phyloP scores from a whole-genome alignment of 2,888 invertebrate species.

The Drosophila antonietae region DNA sequence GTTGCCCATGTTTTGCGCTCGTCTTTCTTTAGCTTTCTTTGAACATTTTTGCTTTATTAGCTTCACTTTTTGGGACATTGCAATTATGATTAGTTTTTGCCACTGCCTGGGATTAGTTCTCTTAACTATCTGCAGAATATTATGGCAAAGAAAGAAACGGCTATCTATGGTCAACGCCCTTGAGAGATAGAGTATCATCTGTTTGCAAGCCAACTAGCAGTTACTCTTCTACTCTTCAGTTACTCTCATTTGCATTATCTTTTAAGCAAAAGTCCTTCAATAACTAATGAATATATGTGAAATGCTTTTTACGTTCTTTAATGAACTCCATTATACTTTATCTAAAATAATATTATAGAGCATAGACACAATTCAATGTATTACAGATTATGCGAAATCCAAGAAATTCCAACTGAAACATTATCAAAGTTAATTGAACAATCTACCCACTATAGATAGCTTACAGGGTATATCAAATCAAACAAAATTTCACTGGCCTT shows the following conservation, averaged over 20 bases:
- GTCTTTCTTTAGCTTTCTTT: constrained; percentile 69
- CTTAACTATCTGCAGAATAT: background rate
- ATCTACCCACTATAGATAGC: too few species aligned
- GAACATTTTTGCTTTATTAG: constrained; percentile 65
- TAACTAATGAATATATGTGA: background rate
- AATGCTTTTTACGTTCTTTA: too few species aligned
- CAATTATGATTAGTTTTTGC: constrained; percentile 43
- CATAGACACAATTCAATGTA: background rate
- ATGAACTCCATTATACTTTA: too few species aligned
- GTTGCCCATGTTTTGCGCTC: constrained; percentile 59
- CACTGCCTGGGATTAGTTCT: constrained; percentile 2
- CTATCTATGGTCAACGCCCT: constrained; percentile 7
- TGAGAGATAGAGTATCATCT: accelerated
- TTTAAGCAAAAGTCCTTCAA: background rate
- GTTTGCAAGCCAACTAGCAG: background rate
- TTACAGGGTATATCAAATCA: background rate
- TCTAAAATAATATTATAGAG: background rate
- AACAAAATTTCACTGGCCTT: background rate
- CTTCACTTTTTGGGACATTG: constrained; percentile 58
- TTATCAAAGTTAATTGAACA: too few species aligned
- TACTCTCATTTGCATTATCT: background rate
- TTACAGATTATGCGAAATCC: background rate
- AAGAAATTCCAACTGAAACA: background rate
- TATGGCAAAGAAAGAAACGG: background rate
- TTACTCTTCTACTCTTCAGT: background rate